These are phyloP conservation scores for Ariopsis seemanni DNA, from an alignment of 2,113 vertebrate genomes.

Conservation along the genomic window DNA sequence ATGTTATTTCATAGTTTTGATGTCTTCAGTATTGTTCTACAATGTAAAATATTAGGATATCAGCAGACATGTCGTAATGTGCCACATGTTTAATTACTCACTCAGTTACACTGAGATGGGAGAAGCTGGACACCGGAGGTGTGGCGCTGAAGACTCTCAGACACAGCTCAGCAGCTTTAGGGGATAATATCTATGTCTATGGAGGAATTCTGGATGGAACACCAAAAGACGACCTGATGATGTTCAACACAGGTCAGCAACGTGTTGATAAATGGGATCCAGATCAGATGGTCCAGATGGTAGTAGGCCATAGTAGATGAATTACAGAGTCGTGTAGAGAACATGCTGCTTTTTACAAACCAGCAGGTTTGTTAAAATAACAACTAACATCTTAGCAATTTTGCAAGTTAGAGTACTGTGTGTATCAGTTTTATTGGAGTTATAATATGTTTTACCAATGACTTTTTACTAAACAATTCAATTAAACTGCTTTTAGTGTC, in stretches of 20 bases:
- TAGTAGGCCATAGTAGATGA: not conserved
- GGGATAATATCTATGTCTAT: conserved; percentile 70
- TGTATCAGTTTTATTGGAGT: not conserved
- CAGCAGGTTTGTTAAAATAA: not conserved
- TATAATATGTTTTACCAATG: not conserved
- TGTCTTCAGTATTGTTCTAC: no score
- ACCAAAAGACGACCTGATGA: conserved; percentile 62
- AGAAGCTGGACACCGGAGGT: conserved; percentile 58
- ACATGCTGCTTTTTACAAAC: not conserved
- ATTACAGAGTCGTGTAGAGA: not conserved
- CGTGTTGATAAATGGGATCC: not conserved
- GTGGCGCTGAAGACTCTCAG: conserved; percentile 59
- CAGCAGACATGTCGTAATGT: not conserved
- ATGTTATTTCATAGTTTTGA: no score
- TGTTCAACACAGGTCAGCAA: conserved; percentile 73
- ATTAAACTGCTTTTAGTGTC: conserved; percentile 60
- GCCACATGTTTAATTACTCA: not conserved
- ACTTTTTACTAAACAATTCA: not conserved
- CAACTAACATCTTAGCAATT: not conserved
- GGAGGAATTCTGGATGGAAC: conserved; percentile 58
- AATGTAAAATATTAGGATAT: not conserved
- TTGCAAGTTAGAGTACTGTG: not conserved
- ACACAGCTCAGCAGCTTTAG: conserved; percentile 62
- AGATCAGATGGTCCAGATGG: not conserved
- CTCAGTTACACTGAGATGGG: conserved; percentile 68